Percentiles rank a stretch among this genome's conserved stretches.
Conservation (phyloP, 2,888 invertebrate genomes). For the Phengaris alcon region DNA sequence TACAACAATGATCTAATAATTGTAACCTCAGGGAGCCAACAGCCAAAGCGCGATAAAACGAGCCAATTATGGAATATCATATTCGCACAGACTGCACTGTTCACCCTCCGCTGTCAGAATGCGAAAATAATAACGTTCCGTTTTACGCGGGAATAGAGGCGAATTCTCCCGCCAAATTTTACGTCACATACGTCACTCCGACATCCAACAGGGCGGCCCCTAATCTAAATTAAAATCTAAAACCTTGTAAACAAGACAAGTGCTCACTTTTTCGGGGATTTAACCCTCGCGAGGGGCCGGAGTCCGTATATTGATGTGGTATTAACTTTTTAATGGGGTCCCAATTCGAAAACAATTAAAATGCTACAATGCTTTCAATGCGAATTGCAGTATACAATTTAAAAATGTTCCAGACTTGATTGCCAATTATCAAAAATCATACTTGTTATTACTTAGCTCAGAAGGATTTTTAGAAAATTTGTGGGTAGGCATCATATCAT, state of each 20-base stretch:
- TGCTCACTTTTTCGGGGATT: slow-evolving; percentile 81
- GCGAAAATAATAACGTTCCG: slow-evolving; percentile 9
- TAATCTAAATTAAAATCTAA: slow-evolving; percentile 82
- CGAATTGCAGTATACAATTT: neutral
- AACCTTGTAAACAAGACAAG: slow-evolving; percentile 81
- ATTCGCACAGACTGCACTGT: slow-evolving; percentile 57
- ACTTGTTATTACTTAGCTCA: neutral
- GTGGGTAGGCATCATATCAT: no score
- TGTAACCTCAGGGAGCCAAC: neutral
- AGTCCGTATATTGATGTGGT: slow-evolving; percentile 39
- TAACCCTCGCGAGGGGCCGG: slow-evolving; percentile 64
- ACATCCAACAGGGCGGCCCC: slow-evolving; percentile 46
- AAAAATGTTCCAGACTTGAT: neutral
- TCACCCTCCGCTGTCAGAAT: slow-evolving; percentile 2
- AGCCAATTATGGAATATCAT: slow-evolving; percentile 53
- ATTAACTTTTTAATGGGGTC: slow-evolving; percentile 24
- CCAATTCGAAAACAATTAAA: slow-evolving; percentile 21
- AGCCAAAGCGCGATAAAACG: slow-evolving; percentile 16
- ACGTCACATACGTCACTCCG: slow-evolving; percentile 56
- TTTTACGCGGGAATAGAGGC: slow-evolving; percentile 43
- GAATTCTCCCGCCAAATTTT: slow-evolving; percentile 47
- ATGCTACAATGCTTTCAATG: slow-evolving; percentile 8
- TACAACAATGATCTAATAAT: slow-evolving; percentile 13
- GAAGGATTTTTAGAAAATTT: no score
- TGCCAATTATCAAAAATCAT: neutral